Base-by-base conservation (phyloP, 2,797 vertebrate genomes). In the Meda fulgida region DNA sequence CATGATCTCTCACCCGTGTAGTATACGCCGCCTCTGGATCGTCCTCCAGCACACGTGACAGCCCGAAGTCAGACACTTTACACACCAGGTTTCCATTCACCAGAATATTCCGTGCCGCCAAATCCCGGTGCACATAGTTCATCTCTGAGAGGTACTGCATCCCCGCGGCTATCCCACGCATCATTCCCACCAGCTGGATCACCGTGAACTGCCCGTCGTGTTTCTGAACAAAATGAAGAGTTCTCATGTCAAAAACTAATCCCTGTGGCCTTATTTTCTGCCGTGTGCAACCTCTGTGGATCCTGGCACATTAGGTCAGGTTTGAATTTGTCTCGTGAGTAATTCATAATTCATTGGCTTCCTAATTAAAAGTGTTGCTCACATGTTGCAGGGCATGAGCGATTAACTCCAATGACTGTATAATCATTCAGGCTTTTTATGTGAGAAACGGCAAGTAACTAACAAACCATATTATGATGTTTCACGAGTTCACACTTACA, bases 111-210 rank as follows among this genome's bases (percentile, higher is more conserved):
- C 98, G 94, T 3, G 98, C 98, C 0, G 98, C 98, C 89, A 99
- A 95, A 86, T 99, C 98, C 16, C 98, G 90, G 93, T 99, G 98
- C 65, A 99, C 97, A 0, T 99, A 99, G 85, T 97, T 97, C 97
- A 98, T 99, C 89, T 99, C 98, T 0, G 98, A 97, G 88, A 99
- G 97, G 87, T 97, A 99, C 86, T 96, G 97, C 97, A 99, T 98
- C 87, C 97, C 97, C 10, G 97, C 97, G 0, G 96, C 96, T 16
- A 99, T 96, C 60, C 97, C 98, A 6, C 96, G 96, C 92, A 99
- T 91, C 96, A 98, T 96, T 75, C 96, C 96, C 83, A 98, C 87
- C 67, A 99, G 95, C 94, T 98, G 97, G 43, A 93, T 93, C 51
- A 96, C 95, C 0, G 94, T 92, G 70, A 99, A 94, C 94, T 97